These are phyloP conservation scores for Solea senegalensis DNA, from an alignment of 2,113 vertebrate genomes.

Conservation along the genomic window DNA sequence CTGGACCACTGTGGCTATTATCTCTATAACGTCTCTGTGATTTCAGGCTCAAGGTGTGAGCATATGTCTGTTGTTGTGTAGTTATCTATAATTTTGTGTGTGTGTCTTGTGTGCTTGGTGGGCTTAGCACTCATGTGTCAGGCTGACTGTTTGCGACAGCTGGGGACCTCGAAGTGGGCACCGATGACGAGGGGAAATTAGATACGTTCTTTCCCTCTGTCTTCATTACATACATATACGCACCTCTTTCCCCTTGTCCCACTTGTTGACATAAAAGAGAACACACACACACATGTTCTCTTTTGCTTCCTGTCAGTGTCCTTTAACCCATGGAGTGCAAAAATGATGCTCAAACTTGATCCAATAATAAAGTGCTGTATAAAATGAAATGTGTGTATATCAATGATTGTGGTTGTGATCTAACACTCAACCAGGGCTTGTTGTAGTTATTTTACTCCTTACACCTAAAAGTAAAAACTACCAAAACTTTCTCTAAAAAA, in stretches of 20 bases:
- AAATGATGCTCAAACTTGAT: not conserved
- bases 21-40: conserved; percentile 15
- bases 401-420: not conserved
- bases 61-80: conserved; percentile 19
- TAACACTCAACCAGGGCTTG: no score
- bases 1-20: conserved; percentile 8
- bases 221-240: conserved; percentile 32
- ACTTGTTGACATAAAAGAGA: conserved; percentile 21
- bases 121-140: conserved; percentile 55
- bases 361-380: not conserved
- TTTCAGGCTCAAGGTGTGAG: conserved; percentile 19
- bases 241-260: conserved; percentile 29
- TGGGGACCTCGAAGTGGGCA: conserved; percentile 62
- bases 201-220: conserved; percentile 58
- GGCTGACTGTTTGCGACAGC: conserved; percentile 77
- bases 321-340: not conserved
- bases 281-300: not conserved
- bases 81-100: conserved; percentile 34
- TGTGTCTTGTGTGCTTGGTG: conserved; percentile 36
- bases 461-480: no score
- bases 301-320: not conserved
- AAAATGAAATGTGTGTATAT: not conserved
- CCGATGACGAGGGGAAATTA: conserved; percentile 72
- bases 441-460: no score
- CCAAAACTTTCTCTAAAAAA: no score